Conservation (phyloP, 2,797 vertebrate genomes). For the Anabacerthia variegaticeps region DNA sequence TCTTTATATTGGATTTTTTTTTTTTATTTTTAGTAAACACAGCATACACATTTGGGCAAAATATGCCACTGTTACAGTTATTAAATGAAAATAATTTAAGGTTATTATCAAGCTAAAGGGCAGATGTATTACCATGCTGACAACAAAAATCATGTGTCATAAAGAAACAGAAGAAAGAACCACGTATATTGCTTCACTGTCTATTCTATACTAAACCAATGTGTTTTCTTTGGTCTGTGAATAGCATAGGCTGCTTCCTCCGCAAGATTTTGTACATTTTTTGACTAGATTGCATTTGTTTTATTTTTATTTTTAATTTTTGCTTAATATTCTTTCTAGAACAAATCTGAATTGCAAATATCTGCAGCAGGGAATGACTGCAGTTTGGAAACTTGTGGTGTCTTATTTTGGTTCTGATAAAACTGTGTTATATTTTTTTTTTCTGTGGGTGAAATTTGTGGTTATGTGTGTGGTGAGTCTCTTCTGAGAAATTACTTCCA, state of each 20-base stretch:
- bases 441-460: not conserved
- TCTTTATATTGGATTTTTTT: not conserved
- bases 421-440: not conserved
- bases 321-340: not conserved
- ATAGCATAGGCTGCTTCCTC: not conserved
- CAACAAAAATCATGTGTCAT: not conserved
- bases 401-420: not conserved
- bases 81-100: constrained; percentile 6
- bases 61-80: not conserved
- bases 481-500: not conserved
- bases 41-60: not conserved
- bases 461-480: not conserved
- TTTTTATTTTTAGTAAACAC: not conserved
- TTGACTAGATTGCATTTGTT: not conserved
- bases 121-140: not conserved
- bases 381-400: not conserved
- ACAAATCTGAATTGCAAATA: not conserved
- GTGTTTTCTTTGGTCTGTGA: not conserved
- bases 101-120: not conserved
- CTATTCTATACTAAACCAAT: not conserved
- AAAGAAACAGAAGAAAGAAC: not conserved
- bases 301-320: not conserved
- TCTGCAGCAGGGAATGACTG: not conserved
- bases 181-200: not conserved
- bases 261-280: not conserved